Conservation (phyloP, 1,140 invertebrate genomes). For the Drosophila murphyi region DNA sequence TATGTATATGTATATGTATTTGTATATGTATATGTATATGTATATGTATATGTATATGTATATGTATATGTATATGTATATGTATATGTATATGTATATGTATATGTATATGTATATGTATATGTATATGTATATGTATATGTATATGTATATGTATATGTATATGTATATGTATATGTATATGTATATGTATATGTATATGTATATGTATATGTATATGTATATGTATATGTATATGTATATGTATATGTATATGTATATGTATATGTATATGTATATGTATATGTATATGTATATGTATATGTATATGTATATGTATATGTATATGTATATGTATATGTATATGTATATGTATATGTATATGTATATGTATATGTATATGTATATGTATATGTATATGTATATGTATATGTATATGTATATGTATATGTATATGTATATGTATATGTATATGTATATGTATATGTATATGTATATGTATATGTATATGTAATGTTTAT, state of each 20-base stretch:
- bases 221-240: background rate
- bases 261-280: slow-evolving; percentile 48
- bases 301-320: slow-evolving; percentile 25
- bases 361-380: slow-evolving; percentile 42
- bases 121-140: background rate
- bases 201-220: slow-evolving; percentile 49
- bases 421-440: slow-evolving; percentile 48
- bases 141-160: slow-evolving; percentile 26
- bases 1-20: slow-evolving; percentile 1
- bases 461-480: slow-evolving; percentile 24
- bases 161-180: slow-evolving; percentile 39
- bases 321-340: slow-evolving; percentile 42
- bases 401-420: slow-evolving; percentile 13
- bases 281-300: background rate
- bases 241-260: slow-evolving; percentile 16
- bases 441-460: background rate
- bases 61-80: slow-evolving; percentile 6
- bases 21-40: slow-evolving; percentile 2
- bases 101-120: background rate
- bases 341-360: slow-evolving; percentile 4
- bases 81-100: slow-evolving; percentile 5
- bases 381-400: slow-evolving; percentile 14
- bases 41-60: slow-evolving; percentile 3
- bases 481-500: slow-evolving; percentile 47
- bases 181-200: slow-evolving; percentile 6